phyloP scores from a whole-genome alignment of 2,888 invertebrate genomes.

The Drosophila niveifrons region DNA sequence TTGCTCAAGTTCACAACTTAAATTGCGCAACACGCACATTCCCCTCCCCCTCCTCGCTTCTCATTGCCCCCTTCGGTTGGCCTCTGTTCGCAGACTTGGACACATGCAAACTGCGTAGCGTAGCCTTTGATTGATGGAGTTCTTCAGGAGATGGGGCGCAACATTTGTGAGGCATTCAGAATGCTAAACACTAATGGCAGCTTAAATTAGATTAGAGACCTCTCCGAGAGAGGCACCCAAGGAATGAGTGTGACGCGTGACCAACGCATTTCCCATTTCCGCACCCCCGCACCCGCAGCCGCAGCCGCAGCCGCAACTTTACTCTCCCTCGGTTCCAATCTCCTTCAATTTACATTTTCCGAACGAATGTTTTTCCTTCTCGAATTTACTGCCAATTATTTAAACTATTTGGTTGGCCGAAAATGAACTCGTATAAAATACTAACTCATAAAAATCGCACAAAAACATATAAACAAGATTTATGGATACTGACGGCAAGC shows the following conservation, averaged over 20 bases:
- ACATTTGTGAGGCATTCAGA: slow-evolving; percentile 32
- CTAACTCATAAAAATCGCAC: slow-evolving; percentile 79
- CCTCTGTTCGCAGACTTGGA: neutral
- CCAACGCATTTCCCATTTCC: slow-evolving; percentile 71
- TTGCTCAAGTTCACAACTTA: slow-evolving; percentile 67
- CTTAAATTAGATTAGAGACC: slow-evolving; percentile 77
- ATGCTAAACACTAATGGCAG: slow-evolving; percentile 80
- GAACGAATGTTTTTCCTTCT: slow-evolving; percentile 38
- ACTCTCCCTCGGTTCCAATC: slow-evolving; percentile 29
- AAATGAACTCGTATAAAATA: slow-evolving; percentile 56
- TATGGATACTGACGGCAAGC: slow-evolving; percentile 66
- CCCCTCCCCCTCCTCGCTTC: neutral
- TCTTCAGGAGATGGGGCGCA: slow-evolving; percentile 26
- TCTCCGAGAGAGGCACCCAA: neutral
- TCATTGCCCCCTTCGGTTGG: neutral
- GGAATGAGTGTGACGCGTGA: slow-evolving; percentile 60
- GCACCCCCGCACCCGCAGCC: neutral
- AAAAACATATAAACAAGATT: slow-evolving; percentile 77
- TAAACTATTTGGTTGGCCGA: slow-evolving; percentile 65
- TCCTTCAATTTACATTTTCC: slow-evolving; percentile 70
- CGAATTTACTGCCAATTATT: slow-evolving; percentile 63
- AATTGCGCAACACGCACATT: slow-evolving; percentile 63
- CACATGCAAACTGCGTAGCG: slow-evolving; percentile 26
- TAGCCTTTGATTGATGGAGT: slow-evolving; percentile 75
- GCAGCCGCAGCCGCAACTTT: too few species aligned